Base-by-base conservation (phyloP, 2,113 vertebrate species). In the Semnornis frantzii region DNA sequence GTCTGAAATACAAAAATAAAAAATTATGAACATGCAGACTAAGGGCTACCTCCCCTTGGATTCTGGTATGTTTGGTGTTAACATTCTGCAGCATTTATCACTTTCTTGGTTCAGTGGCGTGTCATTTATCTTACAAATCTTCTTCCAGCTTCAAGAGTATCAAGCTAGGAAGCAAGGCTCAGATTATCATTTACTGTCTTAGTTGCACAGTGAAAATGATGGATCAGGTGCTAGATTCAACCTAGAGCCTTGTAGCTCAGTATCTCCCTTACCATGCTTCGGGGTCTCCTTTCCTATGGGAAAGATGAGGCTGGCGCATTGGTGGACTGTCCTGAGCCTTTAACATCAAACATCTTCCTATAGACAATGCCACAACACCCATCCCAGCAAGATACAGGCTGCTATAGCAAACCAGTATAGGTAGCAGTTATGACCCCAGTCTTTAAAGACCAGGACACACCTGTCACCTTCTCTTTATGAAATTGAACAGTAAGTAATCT, bases 291-390 rank as follows among this genome's bases (percentile, higher is more conserved):
- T 58, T 21, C 8, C 24, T n/a, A 0, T 23, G 16, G 74, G 27
- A 52, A 50, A 34, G 42, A 33, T 2, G 2, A 21, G 15, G 11
- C 6, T 24, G 23, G 58, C 8, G 5, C 33, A 24, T 25, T 0
- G 0, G 12, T 44, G 33, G 28, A 44, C 24, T 15, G 27, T 14
- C 64, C 28, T 1, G 0, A 46, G n/a, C 16, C 42, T n/a, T 34
- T 7, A 42, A 15, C 15, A 8, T 65, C 34, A 57, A 27, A 12
- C 8, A 11, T n/a, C 15, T 82, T 46, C n/a, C 46, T 20, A 6
- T 14, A 42, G 65, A n/a, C 13, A 20, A 19, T 25, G 18, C 59
- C 1, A 4, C 57, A 74, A 42, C 28, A 52, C 14, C 24, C 3
- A 4, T 0, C 23, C 28, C 25, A 50, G 13, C 44, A 70, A 74